Base-by-base conservation (phyloP, 2,797 vertebrate species). In the Poliocrania exsul region DNA sequence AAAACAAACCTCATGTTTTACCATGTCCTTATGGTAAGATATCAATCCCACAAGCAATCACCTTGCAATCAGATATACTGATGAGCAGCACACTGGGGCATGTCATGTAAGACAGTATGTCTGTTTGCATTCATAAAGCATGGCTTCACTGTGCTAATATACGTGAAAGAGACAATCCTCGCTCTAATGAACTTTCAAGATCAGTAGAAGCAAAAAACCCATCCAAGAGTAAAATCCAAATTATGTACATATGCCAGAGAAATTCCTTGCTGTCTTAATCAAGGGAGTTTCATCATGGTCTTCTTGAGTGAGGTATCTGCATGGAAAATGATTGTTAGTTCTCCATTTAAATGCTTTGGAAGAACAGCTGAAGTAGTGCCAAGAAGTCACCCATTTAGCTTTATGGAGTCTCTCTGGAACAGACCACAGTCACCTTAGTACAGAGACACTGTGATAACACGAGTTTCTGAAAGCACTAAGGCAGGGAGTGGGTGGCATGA, bases 201-300 rank as follows among this genome's bases (percentile, higher is more conserved):
- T 92, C 75, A 87, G 47, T 29, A 90, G 61, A 93, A 70, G 69
- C 42, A 79, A 75, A 87, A 91, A 88, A 74, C 0, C 10, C 19
- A 86, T 62, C n/a, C 82, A 92, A 88, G 75, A 86, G 65, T 69
- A 94, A 95, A 94, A 93, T 82, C 49, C 58, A 83, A 90, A 91
- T 90, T 77, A 88, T 21, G 16, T 81, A 83, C 65, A 40, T 86
- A 90, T 65, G 33, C 85, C 80, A 86, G 73, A 85, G 69, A 80
- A 69, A 80, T 83, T 92, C 65, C 29, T 81, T 86, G 46, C 46
- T 86, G 40, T 61, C 58, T 65, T 81, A 88, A 71, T 74, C 46
- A 57, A 64, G 31, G 33, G 71, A 73, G 18, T 70, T 90, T 67
- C 28, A 20, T 78, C 7, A 1, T 44, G 24, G 49, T 78, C 25